A percentile compares a stretch with the other conserved stretches of the same genome.
Evolutionary conservation across 1,140 invertebrate genomes (phyloP).

Genomic region (Cheumatopsyche charites): DNA sequence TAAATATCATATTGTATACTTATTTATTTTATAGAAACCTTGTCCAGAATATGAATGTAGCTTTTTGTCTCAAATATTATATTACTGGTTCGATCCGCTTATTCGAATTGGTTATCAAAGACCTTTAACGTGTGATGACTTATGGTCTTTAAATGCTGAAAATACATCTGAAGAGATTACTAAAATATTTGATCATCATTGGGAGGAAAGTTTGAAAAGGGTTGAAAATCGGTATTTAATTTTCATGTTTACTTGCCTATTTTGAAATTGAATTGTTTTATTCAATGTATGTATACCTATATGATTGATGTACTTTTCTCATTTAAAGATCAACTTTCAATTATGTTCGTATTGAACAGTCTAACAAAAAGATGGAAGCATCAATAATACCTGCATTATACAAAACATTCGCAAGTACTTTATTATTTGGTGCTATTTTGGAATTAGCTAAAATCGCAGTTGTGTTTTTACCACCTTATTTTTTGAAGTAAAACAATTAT

Average conservation of each 20-base stretch:
- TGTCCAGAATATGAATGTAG: conserved; percentile 87
- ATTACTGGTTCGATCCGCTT: conserved; percentile 90
- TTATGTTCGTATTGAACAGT: conserved; percentile 72
- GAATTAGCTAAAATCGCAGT: conserved; percentile 86
- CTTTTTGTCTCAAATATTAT: conserved; percentile 88
- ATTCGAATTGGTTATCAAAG: conserved; percentile 83
- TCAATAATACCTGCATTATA: conserved; percentile 77
- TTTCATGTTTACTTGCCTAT: neutral
- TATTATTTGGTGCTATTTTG: conserved; percentile 80
- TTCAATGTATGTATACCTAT: no score
- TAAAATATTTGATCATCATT: conserved; percentile 85
- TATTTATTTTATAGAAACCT: conserved; percentile 68
- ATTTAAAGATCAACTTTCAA: conserved; percentile 65
- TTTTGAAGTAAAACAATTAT: conserved; percentile 45
- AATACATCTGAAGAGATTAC: conserved; percentile 82
- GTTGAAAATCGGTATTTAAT: conserved; percentile 55
- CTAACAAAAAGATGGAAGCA: conserved; percentile 67
- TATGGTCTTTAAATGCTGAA: conserved; percentile 89
- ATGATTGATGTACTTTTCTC: no score
- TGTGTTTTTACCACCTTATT: conserved; percentile 86
- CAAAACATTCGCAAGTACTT: conserved; percentile 82
- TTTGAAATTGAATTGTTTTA: no score
- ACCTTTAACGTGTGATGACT: conserved; percentile 78
- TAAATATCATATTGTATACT: no score
- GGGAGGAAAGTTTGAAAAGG: conserved; percentile 69